A percentile compares a stretch with the other conserved stretches of the same genome.
phyloP scores from a whole-genome alignment of 1,140 invertebrate genomes.

The Diabrotica virgifera region DNA sequence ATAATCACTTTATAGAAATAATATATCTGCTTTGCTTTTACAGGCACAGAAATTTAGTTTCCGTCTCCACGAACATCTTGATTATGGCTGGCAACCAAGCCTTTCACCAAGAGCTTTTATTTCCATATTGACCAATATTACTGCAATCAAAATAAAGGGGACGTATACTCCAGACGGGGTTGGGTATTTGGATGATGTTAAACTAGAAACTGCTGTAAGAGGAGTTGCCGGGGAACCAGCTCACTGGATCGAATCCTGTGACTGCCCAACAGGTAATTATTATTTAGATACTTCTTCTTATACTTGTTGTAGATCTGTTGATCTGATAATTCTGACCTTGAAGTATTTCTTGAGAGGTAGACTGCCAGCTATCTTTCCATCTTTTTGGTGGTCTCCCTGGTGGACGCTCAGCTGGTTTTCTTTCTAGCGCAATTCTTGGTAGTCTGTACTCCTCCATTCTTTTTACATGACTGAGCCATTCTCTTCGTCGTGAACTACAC shows the following conservation, averaged over 20 bases:
- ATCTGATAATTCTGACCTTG: no score
- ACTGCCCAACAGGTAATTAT: constrained; percentile 71
- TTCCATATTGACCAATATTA: constrained; percentile 87
- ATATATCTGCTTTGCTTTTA: constrained; percentile 30
- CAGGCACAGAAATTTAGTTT: constrained; percentile 75
- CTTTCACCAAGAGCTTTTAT: constrained; percentile 85
- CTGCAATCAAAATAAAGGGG: constrained; percentile 89
- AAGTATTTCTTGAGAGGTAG: no score
- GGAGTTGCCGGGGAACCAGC: constrained; percentile 77
- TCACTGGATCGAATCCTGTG: constrained; percentile 92
- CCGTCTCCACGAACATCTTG: constrained; percentile 83
- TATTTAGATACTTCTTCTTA: no score
- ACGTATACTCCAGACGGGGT: constrained; percentile 82
- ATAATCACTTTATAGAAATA: background rate
- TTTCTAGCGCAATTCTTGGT: no score
- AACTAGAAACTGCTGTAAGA: constrained; percentile 78
- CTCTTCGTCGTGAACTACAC: no score
- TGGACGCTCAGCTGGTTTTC: no score
- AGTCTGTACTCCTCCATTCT: no score
- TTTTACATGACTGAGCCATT: no score
- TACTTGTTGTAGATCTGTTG: no score
- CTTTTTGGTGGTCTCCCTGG: no score
- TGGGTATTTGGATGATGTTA: constrained; percentile 86
- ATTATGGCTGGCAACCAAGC: constrained; percentile 89
- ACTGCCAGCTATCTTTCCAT: no score